Evolutionary conservation across 2,888 invertebrate species (phyloP).

Genomic region (Pollenia griseotomentosa): DNA sequence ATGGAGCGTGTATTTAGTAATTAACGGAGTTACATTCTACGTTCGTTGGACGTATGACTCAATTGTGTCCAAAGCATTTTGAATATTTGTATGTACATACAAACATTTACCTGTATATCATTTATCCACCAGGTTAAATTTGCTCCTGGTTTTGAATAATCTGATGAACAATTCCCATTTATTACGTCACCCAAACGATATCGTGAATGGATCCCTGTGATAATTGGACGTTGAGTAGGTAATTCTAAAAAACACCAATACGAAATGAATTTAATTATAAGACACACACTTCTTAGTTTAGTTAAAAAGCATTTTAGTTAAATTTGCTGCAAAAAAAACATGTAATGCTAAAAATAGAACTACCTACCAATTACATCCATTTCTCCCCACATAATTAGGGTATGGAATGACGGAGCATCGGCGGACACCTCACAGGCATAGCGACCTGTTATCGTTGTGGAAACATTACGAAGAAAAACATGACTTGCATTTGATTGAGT

Average conservation of each 20-base stretch:
- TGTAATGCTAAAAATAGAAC: not conserved
- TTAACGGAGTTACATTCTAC: too few relatives aligned
- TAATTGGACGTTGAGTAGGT: conserved; percentile 85
- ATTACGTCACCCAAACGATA: conserved; percentile 85
- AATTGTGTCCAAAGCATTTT: too few relatives aligned
- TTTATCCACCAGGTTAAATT: conserved; percentile 87
- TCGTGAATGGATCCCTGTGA: conserved; percentile 85
- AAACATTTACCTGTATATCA: conserved; percentile 82
- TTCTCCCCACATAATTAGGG: conserved; percentile 81
- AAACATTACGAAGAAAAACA: conserved; percentile 82
- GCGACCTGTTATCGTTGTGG: conserved; percentile 82
- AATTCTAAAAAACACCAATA: conserved; percentile 81
- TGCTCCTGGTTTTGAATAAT: conserved; percentile 86
- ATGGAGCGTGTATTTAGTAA: too few relatives aligned
- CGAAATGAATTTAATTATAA: not conserved
- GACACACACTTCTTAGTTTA: not conserved
- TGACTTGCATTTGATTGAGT: conserved; percentile 83
- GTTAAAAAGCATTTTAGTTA: too few relatives aligned
- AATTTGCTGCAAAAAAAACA: not conserved
- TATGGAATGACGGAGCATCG: conserved; percentile 84
- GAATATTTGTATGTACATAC: not conserved
- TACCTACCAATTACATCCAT: conserved; percentile 84
- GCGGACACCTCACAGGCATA: conserved; percentile 84
- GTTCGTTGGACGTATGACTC: too few relatives aligned
- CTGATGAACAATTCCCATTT: conserved; percentile 86